A percentile compares a stretch with the other conserved stretches of the same genome.
Conservation (phyloP, 2,113 vertebrate genomes). For the Plestiodon gilberti region DNA sequence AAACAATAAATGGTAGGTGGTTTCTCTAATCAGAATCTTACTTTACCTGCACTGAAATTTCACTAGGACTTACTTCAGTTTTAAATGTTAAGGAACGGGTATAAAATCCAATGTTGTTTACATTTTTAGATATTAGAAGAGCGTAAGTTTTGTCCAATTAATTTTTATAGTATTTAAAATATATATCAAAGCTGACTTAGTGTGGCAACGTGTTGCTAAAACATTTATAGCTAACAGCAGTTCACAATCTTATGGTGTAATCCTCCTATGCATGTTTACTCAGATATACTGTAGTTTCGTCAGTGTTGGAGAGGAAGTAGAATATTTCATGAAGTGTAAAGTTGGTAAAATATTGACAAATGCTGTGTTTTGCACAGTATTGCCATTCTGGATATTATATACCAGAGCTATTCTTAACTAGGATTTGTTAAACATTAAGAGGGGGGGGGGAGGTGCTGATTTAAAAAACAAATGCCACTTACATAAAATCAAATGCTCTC, state of each 20-base stretch:
- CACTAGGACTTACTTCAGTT: not conserved
- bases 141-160: constrained; percentile 8
- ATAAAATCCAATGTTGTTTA: not conserved
- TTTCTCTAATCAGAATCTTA: not conserved
- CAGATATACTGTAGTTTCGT: too few species aligned
- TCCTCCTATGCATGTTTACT: not conserved
- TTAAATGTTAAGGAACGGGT: not conserved
- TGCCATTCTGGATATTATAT: not conserved
- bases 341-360: not conserved
- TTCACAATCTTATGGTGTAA: not conserved
- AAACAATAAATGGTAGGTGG: not conserved
- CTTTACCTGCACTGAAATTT: not conserved
- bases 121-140: not conserved
- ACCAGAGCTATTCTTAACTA: not conserved
- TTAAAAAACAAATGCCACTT: constrained; percentile 66
- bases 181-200: not conserved
- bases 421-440: not conserved
- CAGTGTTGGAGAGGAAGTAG: not conserved
- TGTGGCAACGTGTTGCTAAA: not conserved
- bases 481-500: constrained; percentile 97
- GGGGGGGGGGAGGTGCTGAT: not conserved
- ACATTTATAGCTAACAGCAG: too few species aligned
- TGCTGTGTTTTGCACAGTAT: not conserved
- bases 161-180: not conserved
- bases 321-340: not conserved